phyloP scores from a whole-genome alignment of 2,113 vertebrate genomes.

The Cyphomyrus plagiostoma region DNA sequence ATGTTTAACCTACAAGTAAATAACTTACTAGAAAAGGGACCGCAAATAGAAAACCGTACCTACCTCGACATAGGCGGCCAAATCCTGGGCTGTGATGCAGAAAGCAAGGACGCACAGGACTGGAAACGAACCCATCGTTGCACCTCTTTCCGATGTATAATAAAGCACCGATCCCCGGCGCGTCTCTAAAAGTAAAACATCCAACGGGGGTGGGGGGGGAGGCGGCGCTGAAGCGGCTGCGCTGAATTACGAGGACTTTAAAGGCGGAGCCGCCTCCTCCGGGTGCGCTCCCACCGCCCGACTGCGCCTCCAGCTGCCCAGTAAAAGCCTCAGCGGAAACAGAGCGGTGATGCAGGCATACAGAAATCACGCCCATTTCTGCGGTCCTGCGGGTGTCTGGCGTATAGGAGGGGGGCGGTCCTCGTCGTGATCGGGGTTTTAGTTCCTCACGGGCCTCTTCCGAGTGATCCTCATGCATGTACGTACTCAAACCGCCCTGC shows the following conservation, averaged over 20 bases:
- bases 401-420: background rate
- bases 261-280: background rate
- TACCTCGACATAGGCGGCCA: conserved; percentile 80
- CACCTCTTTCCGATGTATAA: conserved; percentile 15
- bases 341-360: conserved; percentile 24
- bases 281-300: conserved; percentile 34
- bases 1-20: background rate
- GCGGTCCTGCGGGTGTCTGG: background rate
- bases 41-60: conserved; percentile 15
- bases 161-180: background rate
- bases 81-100: conserved; percentile 60
- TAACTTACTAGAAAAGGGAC: background rate
- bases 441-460: background rate
- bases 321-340: conserved; percentile 29
- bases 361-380: conserved; percentile 23
- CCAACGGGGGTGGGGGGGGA: background rate
- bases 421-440: background rate
- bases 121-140: conserved; percentile 59
- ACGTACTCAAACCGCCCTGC: background rate
- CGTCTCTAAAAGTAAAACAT: conserved; percentile 25
- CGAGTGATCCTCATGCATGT: background rate
- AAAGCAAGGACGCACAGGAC: conserved; percentile 57
- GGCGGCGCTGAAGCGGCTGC: background rate
- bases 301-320: conserved; percentile 43
- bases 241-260: background rate